A percentile compares a stretch with the other conserved stretches of the same genome.
These are phyloP conservation scores for Coregonus clupeaformis DNA, from an alignment of 2,113 vertebrate genomes.

Conservation along the genomic window DNA sequence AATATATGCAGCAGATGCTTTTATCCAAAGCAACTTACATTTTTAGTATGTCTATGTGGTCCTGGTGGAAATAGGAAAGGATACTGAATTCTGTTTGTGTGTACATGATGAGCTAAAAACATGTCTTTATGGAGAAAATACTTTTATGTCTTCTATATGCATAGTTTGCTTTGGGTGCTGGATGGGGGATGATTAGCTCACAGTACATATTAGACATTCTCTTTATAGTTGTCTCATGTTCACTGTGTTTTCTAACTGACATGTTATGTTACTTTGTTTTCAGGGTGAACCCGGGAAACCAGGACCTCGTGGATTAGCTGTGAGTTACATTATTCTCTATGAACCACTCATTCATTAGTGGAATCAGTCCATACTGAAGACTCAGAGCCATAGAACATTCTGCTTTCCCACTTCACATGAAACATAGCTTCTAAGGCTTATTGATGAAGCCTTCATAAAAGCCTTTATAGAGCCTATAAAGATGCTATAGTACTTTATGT, in stretches of 20 bases:
- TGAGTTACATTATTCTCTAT: conserved; percentile 72
- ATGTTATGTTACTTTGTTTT: conserved; percentile 32
- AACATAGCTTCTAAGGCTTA: background rate
- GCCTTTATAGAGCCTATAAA: too few relatives aligned
- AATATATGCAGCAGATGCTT: too few relatives aligned
- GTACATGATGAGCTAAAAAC: too few relatives aligned
- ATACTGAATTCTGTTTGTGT: too few relatives aligned
- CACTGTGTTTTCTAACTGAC: background rate
- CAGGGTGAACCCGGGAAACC: conserved; percentile 91
- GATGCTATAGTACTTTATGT: background rate
- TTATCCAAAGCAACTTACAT: too few relatives aligned
- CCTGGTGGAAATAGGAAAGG: too few relatives aligned
- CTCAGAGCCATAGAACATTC: background rate
- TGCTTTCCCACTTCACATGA: background rate
- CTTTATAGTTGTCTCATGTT: background rate
- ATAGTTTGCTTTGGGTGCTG: background rate
- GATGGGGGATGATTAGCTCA: background rate
- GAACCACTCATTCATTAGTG: background rate
- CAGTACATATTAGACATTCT: background rate
- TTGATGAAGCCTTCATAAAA: background rate
- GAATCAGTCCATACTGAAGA: background rate
- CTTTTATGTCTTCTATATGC: background rate
- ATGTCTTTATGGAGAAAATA: too few relatives aligned
- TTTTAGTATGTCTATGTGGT: too few relatives aligned
- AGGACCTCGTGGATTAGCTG: conserved; percentile 86